Evolutionary conservation across 2,888 invertebrate species (phyloP).

Genomic region (Mycalesis mineus): DNA sequence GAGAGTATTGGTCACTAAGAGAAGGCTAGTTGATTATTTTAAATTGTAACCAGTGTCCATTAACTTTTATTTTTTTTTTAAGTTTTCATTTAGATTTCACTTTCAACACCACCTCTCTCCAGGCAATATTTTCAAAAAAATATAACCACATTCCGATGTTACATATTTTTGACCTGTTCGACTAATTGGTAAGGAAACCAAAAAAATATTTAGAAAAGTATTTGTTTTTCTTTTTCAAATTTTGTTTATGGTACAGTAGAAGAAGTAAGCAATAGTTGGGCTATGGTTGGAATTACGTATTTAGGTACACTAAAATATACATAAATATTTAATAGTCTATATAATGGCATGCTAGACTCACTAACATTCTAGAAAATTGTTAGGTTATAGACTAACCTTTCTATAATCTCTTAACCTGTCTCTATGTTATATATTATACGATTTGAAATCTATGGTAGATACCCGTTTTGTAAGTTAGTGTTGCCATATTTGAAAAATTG

Average conservation of each 20-base stretch:
- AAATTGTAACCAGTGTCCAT: too few relatives aligned
- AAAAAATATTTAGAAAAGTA: neutral
- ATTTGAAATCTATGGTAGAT: conserved; percentile 46
- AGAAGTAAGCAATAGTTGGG: conserved; percentile 53
- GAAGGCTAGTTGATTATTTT: too few relatives aligned
- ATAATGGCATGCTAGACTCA: conserved; percentile 69
- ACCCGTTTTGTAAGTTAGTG: conserved; percentile 48
- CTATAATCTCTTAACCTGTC: conserved; percentile 27
- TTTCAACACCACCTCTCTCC: neutral
- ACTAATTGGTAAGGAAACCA: neutral
- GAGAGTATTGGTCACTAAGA: too few relatives aligned
- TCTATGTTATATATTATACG: conserved; percentile 32
- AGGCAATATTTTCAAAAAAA: neutral
- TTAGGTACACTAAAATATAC: conserved; percentile 46
- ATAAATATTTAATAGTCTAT: conserved; percentile 48
- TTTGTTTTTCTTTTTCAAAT: conserved; percentile 12
- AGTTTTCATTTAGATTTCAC: neutral
- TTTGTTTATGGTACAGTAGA: conserved; percentile 49
- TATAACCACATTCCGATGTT: neutral
- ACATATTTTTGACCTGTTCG: neutral
- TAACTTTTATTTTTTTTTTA: too few relatives aligned
- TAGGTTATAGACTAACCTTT: conserved; percentile 32
- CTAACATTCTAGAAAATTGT: conserved; percentile 55
- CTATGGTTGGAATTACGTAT: conserved; percentile 59
- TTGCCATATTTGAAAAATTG: conserved; percentile 45